phyloP scores from a whole-genome alignment of 1,140 invertebrate genomes.

The Berghia stephanieae region DNA sequence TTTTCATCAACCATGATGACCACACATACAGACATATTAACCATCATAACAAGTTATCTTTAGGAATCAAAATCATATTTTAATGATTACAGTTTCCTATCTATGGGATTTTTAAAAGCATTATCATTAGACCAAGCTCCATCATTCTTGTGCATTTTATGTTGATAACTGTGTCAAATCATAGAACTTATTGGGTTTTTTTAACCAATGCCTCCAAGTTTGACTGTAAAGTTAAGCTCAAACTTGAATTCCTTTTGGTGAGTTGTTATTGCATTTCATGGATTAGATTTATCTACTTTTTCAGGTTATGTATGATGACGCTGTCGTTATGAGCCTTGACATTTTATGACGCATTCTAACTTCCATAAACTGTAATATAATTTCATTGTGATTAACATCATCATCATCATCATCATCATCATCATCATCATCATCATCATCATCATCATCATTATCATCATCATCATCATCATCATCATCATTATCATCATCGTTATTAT shows the following conservation, averaged over 20 bases:
- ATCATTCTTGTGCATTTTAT: too few relatives aligned
- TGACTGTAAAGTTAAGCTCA: not conserved
- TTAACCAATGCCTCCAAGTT: not conserved
- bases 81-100: not conserved
- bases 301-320: not conserved
- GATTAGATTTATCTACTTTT: not conserved
- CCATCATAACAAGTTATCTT: too few relatives aligned
- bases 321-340: not conserved
- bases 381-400: too few relatives aligned
- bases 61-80: too few relatives aligned
- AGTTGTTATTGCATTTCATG: too few relatives aligned
- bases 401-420: constrained; percentile 9
- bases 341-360: not conserved
- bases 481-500: not conserved
- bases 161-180: too few relatives aligned
- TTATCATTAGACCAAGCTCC: too few relatives aligned
- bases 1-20: not conserved
- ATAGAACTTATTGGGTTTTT: not conserved
- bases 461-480: constrained; percentile 11
- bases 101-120: too few relatives aligned
- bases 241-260: not conserved
- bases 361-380: not conserved
- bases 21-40: constrained; percentile 10
- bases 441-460: not conserved
- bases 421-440: not conserved